Evolutionary conservation across 2,888 invertebrate genomes (phyloP).

Genomic region (Drosophila paramelanica): DNA sequence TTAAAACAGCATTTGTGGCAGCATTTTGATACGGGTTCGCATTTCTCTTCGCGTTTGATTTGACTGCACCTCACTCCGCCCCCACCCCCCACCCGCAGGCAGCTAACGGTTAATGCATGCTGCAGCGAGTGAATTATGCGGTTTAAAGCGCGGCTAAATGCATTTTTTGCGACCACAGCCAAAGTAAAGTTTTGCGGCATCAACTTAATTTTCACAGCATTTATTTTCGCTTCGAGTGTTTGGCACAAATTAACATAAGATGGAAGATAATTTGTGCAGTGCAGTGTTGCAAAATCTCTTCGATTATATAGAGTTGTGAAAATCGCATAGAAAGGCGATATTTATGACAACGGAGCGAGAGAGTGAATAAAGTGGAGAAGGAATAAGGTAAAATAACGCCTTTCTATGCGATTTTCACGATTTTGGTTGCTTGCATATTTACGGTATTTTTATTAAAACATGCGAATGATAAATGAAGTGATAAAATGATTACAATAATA

Average conservation of each 20-base stretch:
- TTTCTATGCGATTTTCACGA: no score
- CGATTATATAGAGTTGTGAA: neutral
- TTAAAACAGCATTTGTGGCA: conserved; percentile 58
- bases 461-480: no score
- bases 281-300: neutral
- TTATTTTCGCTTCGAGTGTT: conserved; percentile 3
- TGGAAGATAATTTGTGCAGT: neutral
- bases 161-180: conserved; percentile 21
- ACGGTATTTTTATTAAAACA: no score
- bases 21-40: conserved; percentile 41
- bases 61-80: neutral
- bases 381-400: no score
- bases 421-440: no score
- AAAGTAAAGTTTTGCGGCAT: conserved; percentile 36
- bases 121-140: conserved; percentile 42
- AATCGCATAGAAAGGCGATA: conserved; percentile 7
- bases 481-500: no score
- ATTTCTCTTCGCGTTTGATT: conserved; percentile 10
- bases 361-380: no score
- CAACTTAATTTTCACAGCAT: conserved; percentile 5
- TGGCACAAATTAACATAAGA: conserved; percentile 10
- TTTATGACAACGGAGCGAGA: no score
- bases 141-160: conserved; percentile 51
- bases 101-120: conserved; percentile 48
- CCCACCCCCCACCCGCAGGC: conserved; percentile 22